These are phyloP conservation scores for Alectoris magna DNA, from an alignment of 2,797 vertebrate species.

Conservation along the genomic window DNA sequence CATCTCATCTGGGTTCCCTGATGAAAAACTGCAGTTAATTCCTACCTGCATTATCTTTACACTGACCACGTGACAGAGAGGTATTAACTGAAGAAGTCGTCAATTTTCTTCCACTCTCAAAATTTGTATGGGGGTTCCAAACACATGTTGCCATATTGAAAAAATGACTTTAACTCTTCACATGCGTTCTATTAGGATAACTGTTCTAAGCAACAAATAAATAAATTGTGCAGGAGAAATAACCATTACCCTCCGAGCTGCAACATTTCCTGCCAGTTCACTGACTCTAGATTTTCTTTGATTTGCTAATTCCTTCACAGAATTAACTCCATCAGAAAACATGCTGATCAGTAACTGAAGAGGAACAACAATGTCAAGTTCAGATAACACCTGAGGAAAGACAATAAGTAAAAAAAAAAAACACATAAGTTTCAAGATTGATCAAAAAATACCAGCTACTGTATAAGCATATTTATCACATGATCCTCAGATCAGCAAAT, in stretches of 20 bases:
- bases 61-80: neutral
- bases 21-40: neutral
- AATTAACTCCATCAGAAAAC: constrained; percentile 99
- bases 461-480: neutral
- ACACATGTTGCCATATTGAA: neutral
- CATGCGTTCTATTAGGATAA: neutral
- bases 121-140: neutral
- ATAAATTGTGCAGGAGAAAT: neutral
- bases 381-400: constrained; percentile 90
- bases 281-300: constrained; percentile 90
- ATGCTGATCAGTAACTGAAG: constrained; percentile 96
- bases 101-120: constrained; percentile 19
- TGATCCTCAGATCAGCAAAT: neutral
- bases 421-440: constrained; percentile 25
- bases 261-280: constrained; percentile 87
- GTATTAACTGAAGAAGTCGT: neutral
- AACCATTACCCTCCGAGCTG: constrained; percentile 90
- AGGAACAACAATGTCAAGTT: constrained; percentile 97
- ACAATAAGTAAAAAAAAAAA: constrained; percentile 17
- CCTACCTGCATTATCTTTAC: neutral
- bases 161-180: constrained; percentile 1
- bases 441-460: neutral
- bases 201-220: neutral
- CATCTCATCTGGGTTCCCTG: neutral
- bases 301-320: constrained; percentile 96